Base-by-base conservation (phyloP, 2,888 invertebrate genomes). In the Diadegma fenestrale region DNA sequence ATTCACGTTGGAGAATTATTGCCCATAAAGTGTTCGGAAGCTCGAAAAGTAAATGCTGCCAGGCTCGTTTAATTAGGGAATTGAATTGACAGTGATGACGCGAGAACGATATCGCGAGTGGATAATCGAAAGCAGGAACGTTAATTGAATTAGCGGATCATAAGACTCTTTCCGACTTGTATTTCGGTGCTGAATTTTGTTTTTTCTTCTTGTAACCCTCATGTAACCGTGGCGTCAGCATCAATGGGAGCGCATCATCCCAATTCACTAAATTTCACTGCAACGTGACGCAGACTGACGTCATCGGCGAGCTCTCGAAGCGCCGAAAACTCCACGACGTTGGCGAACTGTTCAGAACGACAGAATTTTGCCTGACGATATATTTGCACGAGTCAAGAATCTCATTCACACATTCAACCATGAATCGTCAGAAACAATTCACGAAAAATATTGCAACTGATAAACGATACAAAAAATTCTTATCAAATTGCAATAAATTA, bases 141-240 rank as follows among this genome's bases (percentile, higher is more conserved):
- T 64, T 85, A 82, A 85, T 85, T 82, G 75, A 78, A 79, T 82
- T 79, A 81, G 78, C 78, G 54, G 26, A 79, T 78, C 72, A 61
- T 64, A 33, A 61, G 48, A 78, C 51, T 63, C 71, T 85, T 85
- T 69, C 64, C 45, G 54, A 64, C 30, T 80, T 78, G 82, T 83
- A 87, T 80, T 82, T 78, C 77, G 76, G 82, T 85, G 19, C 6
- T 68, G 66, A 63, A 58, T 72, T 80, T 77, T 58, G 72, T 45
- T 51, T 68, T 45, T 68, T 33, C 48, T 79, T 63, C 26, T 79
- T 63, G 19, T 48, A 26, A 22, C 73, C 33, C 43, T 33, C 80
- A 30, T 33, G 43, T 45, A 45, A 51, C 22, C 22, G 43, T 79
- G 43, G 26, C 80, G 43, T 37, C 72, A 22, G 63, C 71, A 77